A percentile compares a stretch with the other conserved stretches of the same genome.
Conservation (phyloP, 1,140 invertebrate species). For the Drosophila tsacasi region DNA sequence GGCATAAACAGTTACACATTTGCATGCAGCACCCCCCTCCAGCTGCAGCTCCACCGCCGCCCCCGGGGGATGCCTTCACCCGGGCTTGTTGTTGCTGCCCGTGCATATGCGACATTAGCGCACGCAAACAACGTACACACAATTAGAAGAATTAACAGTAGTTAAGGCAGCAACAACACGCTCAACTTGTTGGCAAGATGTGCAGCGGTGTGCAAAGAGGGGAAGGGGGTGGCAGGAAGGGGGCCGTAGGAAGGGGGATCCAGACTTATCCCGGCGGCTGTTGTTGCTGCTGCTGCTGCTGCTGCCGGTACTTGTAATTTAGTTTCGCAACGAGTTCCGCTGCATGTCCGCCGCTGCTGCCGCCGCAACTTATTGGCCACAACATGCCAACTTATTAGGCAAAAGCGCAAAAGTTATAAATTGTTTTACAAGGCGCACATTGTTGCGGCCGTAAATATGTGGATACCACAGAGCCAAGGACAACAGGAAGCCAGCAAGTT, state of each 20-base stretch:
- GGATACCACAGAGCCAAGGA: conserved; percentile 41
- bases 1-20: conserved; percentile 77
- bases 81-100: conserved; percentile 36
- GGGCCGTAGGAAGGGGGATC: background rate
- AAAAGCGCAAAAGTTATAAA: conserved; percentile 82
- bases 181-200: conserved; percentile 58
- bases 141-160: conserved; percentile 83
- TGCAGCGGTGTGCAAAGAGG: conserved; percentile 37
- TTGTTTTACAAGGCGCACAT: conserved; percentile 79
- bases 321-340: conserved; percentile 62
- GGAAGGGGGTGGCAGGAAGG: background rate
- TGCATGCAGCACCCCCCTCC: conserved; percentile 46
- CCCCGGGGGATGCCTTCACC: conserved; percentile 8
- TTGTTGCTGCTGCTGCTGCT: conserved; percentile 51
- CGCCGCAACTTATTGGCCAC: conserved; percentile 81
- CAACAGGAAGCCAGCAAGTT: conserved; percentile 61
- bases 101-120: conserved; percentile 80
- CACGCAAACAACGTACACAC: conserved; percentile 82
- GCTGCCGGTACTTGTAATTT: conserved; percentile 66
- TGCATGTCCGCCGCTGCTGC: conserved; percentile 52
- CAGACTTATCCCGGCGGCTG: conserved; percentile 34
- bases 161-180: conserved; percentile 69
- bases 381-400: conserved; percentile 83
- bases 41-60: conserved; percentile 4
- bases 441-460: conserved; percentile 65